These are phyloP conservation scores for Apodemia duryi DNA, from an alignment of 2,888 invertebrate genomes.

Conservation along the genomic window DNA sequence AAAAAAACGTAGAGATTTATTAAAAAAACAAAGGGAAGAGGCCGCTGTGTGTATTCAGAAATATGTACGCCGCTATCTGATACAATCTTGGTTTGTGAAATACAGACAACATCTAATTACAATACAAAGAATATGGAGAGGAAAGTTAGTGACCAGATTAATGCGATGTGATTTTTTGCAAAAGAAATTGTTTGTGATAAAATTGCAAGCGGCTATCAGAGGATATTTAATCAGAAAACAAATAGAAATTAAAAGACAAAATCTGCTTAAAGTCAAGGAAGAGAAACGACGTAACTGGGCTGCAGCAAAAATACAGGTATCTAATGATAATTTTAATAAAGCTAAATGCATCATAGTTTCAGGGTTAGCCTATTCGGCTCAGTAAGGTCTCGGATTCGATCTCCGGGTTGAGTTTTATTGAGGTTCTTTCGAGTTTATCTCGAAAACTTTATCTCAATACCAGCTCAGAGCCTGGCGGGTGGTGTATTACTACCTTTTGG, in stretches of 20 bases:
- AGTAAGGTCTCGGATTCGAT: too few relatives aligned
- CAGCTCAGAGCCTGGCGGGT: too few relatives aligned
- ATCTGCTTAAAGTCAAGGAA: conserved; percentile 58
- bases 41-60: conserved; percentile 59
- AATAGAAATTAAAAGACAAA: conserved; percentile 61
- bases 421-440: too few relatives aligned
- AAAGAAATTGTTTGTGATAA: conserved; percentile 46
- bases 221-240: conserved; percentile 71
- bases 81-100: conserved; percentile 44
- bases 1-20: conserved; percentile 38
- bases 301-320: conserved; percentile 82
- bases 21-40: conserved; percentile 38
- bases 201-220: conserved; percentile 65
- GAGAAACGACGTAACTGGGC: conserved; percentile 66
- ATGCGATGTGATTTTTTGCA: conserved; percentile 53
- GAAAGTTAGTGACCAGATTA: conserved; percentile 52
- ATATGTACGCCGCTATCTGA: conserved; percentile 49
- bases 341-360: background rate
- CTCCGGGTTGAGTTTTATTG: too few relatives aligned
- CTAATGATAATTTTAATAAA: conserved; percentile 19
- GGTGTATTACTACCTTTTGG: too few relatives aligned
- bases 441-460: too few relatives aligned
- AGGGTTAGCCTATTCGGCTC: too few relatives aligned
- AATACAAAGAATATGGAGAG: conserved; percentile 65
- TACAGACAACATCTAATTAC: conserved; percentile 46